Evolutionary conservation across 2,888 invertebrate genomes (phyloP).

Genomic region (Sipha maydis): DNA sequence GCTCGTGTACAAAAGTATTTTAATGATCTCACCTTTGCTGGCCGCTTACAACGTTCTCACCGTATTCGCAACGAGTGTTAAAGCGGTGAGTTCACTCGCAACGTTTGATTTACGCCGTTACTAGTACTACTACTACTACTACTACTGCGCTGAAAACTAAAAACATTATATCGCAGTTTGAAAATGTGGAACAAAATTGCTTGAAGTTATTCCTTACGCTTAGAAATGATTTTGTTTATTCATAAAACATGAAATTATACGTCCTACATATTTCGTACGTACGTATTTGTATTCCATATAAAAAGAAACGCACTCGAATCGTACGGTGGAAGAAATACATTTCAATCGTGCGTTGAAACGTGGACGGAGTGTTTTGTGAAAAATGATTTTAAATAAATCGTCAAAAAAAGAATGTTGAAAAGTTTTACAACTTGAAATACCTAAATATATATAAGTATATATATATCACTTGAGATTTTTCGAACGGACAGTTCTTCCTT

Average conservation of each 20-base stretch:
- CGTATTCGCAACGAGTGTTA: too few relatives aligned
- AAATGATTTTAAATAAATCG: background rate
- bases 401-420: background rate
- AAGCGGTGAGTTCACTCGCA: too few relatives aligned
- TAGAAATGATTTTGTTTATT: background rate
- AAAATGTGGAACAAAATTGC: background rate
- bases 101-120: background rate
- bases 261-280: background rate
- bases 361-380: background rate
- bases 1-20: too few relatives aligned
- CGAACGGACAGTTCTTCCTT: background rate
- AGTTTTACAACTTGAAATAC: background rate
- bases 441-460: too few relatives aligned
- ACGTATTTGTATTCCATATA: background rate
- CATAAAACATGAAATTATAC: background rate
- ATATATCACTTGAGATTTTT: too few relatives aligned
- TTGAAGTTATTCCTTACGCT: background rate
- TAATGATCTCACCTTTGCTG: too few relatives aligned
- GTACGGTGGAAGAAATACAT: background rate
- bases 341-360: background rate
- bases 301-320: background rate
- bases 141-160: background rate
- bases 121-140: too few relatives aligned
- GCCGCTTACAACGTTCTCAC: too few relatives aligned
- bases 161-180: background rate